phyloP scores from a whole-genome alignment of 2,113 vertebrate genomes.

The Sebastes fasciatus region DNA sequence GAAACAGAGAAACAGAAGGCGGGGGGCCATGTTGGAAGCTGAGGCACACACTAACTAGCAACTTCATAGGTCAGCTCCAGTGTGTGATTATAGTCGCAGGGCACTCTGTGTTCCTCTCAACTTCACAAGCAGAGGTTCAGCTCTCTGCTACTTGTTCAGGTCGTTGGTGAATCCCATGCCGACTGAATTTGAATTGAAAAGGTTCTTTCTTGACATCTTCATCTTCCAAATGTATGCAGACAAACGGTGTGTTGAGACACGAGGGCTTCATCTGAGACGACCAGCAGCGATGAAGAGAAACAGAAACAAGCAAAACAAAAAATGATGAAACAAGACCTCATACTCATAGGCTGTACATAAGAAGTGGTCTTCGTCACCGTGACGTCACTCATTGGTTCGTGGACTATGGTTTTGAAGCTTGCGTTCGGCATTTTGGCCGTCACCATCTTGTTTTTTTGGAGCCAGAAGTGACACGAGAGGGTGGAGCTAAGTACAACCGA shows the following conservation, averaged over 20 bases:
- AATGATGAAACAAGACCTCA: too few relatives aligned
- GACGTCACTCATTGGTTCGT: too few relatives aligned
- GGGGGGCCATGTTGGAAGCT: slow-evolving; percentile 13
- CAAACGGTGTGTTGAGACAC: background rate
- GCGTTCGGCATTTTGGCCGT: too few relatives aligned
- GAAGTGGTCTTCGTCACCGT: too few relatives aligned
- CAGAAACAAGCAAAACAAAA: background rate
- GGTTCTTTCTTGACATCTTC: slow-evolving; percentile 44
- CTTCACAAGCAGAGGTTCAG: background rate
- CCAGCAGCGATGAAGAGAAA: background rate
- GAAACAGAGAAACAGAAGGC: slow-evolving; percentile 41
- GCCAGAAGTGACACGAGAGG: too few relatives aligned
- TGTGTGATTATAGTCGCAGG: slow-evolving; percentile 26
- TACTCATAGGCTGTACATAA: too few relatives aligned
- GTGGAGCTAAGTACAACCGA: too few relatives aligned
- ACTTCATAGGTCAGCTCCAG: slow-evolving; percentile 6
- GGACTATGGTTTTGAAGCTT: too few relatives aligned
- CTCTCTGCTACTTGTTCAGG: slow-evolving; percentile 20
- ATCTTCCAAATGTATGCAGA: slow-evolving; percentile 31
- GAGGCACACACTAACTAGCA: slow-evolving; percentile 7
- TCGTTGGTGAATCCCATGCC: slow-evolving; percentile 16
- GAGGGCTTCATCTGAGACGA: background rate
- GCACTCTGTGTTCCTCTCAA: background rate
- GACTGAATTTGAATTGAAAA: slow-evolving; percentile 58
- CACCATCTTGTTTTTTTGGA: too few relatives aligned